Base-by-base conservation (phyloP, 2,797 vertebrate species). In the Poecilia wingei region DNA sequence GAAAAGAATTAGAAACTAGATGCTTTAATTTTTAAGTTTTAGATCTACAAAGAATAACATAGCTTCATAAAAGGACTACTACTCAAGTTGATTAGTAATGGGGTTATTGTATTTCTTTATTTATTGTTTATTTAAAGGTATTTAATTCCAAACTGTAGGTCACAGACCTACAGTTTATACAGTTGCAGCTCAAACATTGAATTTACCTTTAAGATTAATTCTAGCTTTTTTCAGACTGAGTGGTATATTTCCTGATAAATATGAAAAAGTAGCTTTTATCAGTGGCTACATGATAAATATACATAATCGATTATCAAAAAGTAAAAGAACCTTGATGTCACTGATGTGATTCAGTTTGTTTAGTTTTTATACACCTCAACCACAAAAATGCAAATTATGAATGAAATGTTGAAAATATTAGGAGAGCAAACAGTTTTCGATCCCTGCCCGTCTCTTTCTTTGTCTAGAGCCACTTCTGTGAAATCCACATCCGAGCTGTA, bases 401-500 rank as follows among this genome's bases (percentile, higher is more conserved):
- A 82, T 64, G 36, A 45, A 76, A 45, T 84, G 39, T 64, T 82
- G 74, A 70, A 71, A 72, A 69, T 51, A 47, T 74, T 59, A 86
- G 78, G 66, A 79, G 90, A 81, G 84, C 46, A 75, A 81, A 86
- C 61, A 77, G n/a, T 39, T 59, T 75, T 81, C 69, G 75, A 75
- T 77, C 18, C 72, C 41, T 61, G 64, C 91, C 93, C 79, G 72
- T 82, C 79, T 85, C 73, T 72, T 72, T 85, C 73, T 72, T 72
- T 87, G 91, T 88, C 86, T 82, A 45, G 73, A 87, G 85, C 83
- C 86, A 83, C 94, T 93, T 70, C 39, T 93, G 84, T 88, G 95
- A 93, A 96, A 95, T 96, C 22, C 96, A 96, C 95, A 96, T 96
- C 95, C 96, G 95, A 82, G 68, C 93, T 84, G 90, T 90, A 90